A percentile compares a stretch with the other conserved stretches of the same genome.
phyloP scores from a whole-genome alignment of 2,113 vertebrate genomes.

The Alouatta palliata region DNA sequence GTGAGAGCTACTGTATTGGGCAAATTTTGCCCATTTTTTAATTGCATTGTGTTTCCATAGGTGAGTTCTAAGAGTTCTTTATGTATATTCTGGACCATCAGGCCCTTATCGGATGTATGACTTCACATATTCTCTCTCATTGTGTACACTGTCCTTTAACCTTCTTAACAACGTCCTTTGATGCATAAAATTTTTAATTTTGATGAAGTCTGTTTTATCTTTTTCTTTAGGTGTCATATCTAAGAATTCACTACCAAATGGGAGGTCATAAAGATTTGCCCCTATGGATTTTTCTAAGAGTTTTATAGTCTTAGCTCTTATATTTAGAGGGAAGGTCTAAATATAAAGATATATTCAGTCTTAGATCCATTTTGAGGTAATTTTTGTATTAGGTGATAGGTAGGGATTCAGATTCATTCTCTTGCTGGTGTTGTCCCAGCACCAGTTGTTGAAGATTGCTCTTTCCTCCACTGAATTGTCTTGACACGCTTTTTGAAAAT shows the following conservation, averaged over 20 bases:
- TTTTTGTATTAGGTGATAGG: background rate
- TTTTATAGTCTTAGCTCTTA: background rate
- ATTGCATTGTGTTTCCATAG: background rate
- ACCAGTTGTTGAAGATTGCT: background rate
- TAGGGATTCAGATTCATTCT: background rate
- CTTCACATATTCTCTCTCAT: background rate
- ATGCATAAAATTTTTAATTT: background rate
- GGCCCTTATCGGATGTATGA: background rate
- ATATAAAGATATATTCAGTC: background rate
- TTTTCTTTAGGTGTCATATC: background rate
- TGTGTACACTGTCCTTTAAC: background rate
- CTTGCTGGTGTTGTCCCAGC: background rate
- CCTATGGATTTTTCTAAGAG: background rate
- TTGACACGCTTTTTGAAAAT: background rate
- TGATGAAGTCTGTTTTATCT: background rate
- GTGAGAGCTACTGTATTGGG: too few relatives aligned
- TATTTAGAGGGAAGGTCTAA: background rate
- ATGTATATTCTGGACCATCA: background rate
- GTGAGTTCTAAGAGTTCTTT: background rate
- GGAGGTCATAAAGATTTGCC: background rate
- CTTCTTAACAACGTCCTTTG: background rate
- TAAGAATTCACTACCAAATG: background rate
- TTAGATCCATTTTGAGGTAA: background rate
- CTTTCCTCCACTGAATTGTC: background rate
- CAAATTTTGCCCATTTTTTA: background rate